These are phyloP conservation scores for Laothoe populi DNA, from an alignment of 2,888 invertebrate species.

Conservation along the genomic window DNA sequence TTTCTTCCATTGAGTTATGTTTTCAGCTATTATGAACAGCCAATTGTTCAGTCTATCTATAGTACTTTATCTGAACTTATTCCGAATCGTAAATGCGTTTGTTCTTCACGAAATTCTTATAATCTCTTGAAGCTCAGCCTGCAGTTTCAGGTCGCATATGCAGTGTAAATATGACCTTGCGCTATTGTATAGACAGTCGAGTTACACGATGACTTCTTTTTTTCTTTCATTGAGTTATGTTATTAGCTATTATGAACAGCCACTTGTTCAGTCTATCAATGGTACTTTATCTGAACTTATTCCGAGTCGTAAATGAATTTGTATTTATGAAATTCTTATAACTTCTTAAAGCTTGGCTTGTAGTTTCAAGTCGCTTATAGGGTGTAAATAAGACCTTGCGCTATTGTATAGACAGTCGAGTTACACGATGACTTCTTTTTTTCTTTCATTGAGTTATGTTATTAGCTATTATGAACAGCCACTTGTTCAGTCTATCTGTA, in stretches of 20 bases:
- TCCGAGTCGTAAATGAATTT: not conserved
- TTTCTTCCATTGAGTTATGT: not conserved
- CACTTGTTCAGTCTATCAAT: not conserved
- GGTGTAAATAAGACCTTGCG: not conserved
- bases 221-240: not conserved
- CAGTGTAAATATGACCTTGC: too few species aligned
- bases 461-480: too few species aligned
- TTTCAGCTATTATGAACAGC: not conserved
- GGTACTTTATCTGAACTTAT: not conserved
- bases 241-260: too few species aligned
- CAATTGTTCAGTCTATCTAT: not conserved
- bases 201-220: not conserved
- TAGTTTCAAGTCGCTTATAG: too few species aligned
- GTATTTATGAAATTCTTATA: not conserved
- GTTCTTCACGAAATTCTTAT: not conserved
- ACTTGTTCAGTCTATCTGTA: not conserved
- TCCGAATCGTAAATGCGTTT: not conserved
- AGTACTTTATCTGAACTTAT: too few species aligned
- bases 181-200: not conserved
- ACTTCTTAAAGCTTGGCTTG: not conserved
- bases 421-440: not conserved
- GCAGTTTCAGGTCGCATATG: too few species aligned
- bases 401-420: not conserved
- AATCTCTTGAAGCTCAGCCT: not conserved
- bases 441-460: not conserved